A percentile compares a stretch with the other conserved stretches of the same genome.
Conservation (phyloP, 2,888 invertebrate genomes). For the Drosophila prolongata region DNA sequence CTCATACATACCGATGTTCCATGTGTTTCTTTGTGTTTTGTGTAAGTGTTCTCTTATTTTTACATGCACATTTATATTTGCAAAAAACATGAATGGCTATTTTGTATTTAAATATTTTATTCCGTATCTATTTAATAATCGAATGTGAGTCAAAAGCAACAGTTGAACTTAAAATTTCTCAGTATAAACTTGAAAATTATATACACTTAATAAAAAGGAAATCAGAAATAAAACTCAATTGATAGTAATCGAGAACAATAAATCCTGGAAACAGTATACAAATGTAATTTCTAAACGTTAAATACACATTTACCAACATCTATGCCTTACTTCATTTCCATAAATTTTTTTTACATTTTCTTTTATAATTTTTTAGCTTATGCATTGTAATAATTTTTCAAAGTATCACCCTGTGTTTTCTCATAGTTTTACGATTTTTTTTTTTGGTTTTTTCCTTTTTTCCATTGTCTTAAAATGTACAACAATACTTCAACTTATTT, state of each 20-base stretch:
- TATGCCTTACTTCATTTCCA: constrained; percentile 50
- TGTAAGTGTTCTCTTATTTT: constrained; percentile 50
- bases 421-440: constrained; percentile 70
- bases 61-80: constrained; percentile 78
- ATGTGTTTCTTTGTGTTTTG: constrained; percentile 20
- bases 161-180: constrained; percentile 35
- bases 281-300: constrained; percentile 56
- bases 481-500: constrained; percentile 78
- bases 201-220: constrained; percentile 45
- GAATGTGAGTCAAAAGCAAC: constrained; percentile 42
- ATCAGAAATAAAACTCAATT: constrained; percentile 26
- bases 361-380: constrained; percentile 69
- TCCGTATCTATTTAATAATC: constrained; percentile 53
- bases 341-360: constrained; percentile 48
- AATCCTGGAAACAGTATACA: constrained; percentile 27
- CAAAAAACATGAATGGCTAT: constrained; percentile 76
- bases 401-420: constrained; percentile 84
- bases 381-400: constrained; percentile 74
- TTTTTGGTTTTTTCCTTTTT: constrained; percentile 47
- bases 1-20: constrained; percentile 47
- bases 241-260: constrained; percentile 6
- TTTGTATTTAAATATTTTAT: constrained; percentile 63
- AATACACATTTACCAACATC: constrained; percentile 77
- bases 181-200: constrained; percentile 36
- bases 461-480: constrained; percentile 70